Percentiles rank a stretch among this genome's conserved stretches.
Conservation (phyloP, 2,113 vertebrate species). For the Turnix velox region DNA sequence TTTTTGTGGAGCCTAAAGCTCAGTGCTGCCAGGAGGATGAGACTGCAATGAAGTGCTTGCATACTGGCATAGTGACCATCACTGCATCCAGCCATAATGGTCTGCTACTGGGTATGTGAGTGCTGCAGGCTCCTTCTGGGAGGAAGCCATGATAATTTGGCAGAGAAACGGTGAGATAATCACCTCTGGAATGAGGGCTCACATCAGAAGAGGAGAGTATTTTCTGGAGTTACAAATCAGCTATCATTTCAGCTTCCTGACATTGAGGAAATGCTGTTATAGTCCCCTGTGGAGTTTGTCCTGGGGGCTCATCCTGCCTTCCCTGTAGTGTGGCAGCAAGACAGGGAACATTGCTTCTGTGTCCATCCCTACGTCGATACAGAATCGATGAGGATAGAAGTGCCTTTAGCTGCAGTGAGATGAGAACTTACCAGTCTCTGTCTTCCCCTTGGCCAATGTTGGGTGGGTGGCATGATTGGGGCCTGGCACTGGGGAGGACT, state of each 20-base stretch:
- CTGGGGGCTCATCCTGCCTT: background rate
- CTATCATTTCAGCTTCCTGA: background rate
- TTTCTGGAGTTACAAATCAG: background rate
- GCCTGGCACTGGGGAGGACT: background rate
- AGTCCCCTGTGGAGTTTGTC: accelerated
- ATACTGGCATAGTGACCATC: background rate
- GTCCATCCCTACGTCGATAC: accelerated
- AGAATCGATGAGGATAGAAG: background rate
- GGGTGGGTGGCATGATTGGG: background rate
- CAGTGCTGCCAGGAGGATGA: background rate
- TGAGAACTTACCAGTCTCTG: accelerated
- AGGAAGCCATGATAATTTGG: background rate
- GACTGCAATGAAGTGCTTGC: background rate
- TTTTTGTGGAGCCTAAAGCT: background rate
- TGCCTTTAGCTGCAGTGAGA: background rate
- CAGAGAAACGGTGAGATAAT: background rate
- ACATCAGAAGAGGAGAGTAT: background rate
- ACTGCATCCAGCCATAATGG: accelerated
- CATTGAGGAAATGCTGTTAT: background rate
- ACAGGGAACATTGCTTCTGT: background rate
- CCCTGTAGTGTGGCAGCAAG: background rate
- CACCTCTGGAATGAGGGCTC: background rate
- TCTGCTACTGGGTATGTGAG: background rate
- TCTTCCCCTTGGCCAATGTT: background rate
- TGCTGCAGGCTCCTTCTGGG: accelerated